Base-by-base conservation (phyloP, 2,888 invertebrate genomes). In the Drosophila macrospina region DNA sequence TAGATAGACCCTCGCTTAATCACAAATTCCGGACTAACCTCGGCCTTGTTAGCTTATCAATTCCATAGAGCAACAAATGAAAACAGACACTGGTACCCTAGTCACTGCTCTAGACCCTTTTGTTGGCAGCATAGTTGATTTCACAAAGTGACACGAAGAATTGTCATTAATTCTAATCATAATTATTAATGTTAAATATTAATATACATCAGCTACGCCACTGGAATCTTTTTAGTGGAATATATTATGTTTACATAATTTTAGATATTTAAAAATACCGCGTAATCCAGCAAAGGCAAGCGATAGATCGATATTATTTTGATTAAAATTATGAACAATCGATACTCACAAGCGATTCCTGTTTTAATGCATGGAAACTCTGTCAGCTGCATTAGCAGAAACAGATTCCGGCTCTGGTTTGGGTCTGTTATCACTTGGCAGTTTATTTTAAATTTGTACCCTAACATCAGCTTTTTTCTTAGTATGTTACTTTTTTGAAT, bases 41-140 rank as follows among this genome's bases (percentile, higher is more conserved):
- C 74, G 74, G 61, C 55, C 74, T 74, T 74, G 65, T 39, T n/a
- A 15, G 30, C 42, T 59, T 70, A 65, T 59, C 69, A 73, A 30
- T 10, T 7, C 8, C 37, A 54, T 13, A 44, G 4, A 47, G 11
- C 41, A 7, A 52, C 16, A 42, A 62, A 24, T 20, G 41, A 55
- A 44, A 47, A 57, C 51, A 45, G 6, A 13, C 7, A 15, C 16
- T 50, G 13, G n/a, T 8, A 50, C 10, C 24, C 20, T 11, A 13
- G 13, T 6, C 11, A 13, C 30, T 48, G 20, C n/a, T n/a, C n/a
- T n/a, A n/a, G n/a, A n/a, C n/a, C n/a, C n/a, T n/a, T n/a, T 48
- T 45, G 32, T 13, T 16, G 8, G 1, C 5, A 54, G 54, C 41
- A 30, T 34, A 34, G 8, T 32, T 41, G 32, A 52, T 45, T 51